These are phyloP conservation scores for Amazonetta brasiliensis DNA, from an alignment of 2,797 vertebrate genomes.

Conservation along the genomic window DNA sequence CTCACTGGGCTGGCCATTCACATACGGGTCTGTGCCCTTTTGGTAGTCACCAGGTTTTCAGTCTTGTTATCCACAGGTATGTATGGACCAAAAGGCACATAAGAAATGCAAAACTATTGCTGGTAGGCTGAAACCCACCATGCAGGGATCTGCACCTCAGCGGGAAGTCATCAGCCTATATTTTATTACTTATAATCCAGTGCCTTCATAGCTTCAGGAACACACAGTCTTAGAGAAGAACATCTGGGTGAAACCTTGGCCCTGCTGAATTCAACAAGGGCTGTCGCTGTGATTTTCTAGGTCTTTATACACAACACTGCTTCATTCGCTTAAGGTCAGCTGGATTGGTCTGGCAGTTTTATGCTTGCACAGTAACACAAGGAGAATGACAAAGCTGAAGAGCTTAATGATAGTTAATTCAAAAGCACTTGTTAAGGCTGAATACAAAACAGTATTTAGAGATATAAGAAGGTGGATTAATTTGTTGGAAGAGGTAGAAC, in stretches of 20 bases:
- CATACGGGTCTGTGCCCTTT: accelerated
- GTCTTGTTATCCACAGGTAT: neutral
- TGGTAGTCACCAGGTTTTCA: neutral
- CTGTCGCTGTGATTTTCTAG: neutral
- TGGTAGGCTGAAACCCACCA: neutral
- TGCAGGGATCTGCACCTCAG: neutral
- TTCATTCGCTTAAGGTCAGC: neutral
- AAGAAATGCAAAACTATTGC: neutral
- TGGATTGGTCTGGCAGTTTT: neutral
- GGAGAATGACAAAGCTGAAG: slow-evolving; percentile 1
- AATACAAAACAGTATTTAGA: neutral
- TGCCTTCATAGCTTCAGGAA: neutral
- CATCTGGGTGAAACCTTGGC: neutral
- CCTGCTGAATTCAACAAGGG: neutral
- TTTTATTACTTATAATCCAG: neutral
- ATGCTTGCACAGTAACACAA: neutral
- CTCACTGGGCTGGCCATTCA: neutral
- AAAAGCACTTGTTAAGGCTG: neutral
- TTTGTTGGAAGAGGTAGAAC: neutral
- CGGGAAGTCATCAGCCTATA: neutral
- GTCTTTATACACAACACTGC: neutral
- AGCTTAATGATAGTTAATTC: slow-evolving; percentile 1
- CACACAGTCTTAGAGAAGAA: neutral
- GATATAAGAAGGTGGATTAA: neutral
- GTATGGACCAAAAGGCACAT: neutral